Evolutionary conservation across 2,113 vertebrate species (phyloP), one percentile per base, ranked within the genome.

Genomic region (Vulpes vulpes): DNA sequence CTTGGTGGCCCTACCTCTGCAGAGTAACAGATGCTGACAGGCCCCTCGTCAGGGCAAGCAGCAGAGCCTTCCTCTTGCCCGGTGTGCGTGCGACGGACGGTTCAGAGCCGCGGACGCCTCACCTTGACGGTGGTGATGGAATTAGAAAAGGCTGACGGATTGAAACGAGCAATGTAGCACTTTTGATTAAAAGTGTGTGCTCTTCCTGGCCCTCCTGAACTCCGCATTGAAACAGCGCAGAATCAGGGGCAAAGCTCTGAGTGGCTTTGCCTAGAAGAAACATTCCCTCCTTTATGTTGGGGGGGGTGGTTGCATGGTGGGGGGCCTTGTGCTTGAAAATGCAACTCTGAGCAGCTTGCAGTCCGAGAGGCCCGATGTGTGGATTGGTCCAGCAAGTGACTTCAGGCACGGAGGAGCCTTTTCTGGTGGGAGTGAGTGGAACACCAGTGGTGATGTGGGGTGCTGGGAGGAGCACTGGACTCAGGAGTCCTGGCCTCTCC

Each of bases 11-110:
- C 99, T 99, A 98, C 98, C 99, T 99, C 98, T 98, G 32, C 98
- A 97, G 99, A 99, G 98, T 99, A 99, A 98, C 98, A 98, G 98
- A 98, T 99, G 99, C 99, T 98, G 98, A 98, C 98, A 97, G 98
- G 97, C 98, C 95, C 95, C 85, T 89, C 94, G 35, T 98, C 97
- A 95, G 97, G 94, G 91, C 89, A 92, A 79, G 23, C 73, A 1
- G 16, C 20, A 6, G 55, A 67, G 49, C 49, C 55, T 86, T 98
- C 96, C 98, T 97, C 94, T 96, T 64, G 49, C 97, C 96, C 96
- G 94, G 96, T 97, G 87, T 98, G 94, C 65, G 15, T 96, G 95
- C 76, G 49, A 96, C 92, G 92, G 88, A 89, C 27, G 97, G 69
- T 97, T 97, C 98, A 35, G 96, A 98, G 78, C 96, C 55, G 84